Conservation (phyloP, 2,888 invertebrate species). For the Cyrtodaria siliqua region DNA sequence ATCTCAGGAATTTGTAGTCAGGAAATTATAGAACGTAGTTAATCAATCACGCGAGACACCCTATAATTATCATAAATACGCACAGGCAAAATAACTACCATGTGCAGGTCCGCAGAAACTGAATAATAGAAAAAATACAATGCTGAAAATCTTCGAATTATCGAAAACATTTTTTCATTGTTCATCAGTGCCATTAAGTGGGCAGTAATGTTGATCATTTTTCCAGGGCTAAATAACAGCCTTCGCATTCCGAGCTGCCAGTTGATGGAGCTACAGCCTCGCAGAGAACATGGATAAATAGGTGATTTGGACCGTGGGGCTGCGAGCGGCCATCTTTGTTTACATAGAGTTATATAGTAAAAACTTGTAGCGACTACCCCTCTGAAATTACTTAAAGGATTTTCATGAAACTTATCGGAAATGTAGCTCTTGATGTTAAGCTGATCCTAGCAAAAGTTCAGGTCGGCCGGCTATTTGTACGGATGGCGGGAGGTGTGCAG, state of each 20-base stretch:
- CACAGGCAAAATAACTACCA: slow-evolving; percentile 31
- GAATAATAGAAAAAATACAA: slow-evolving; percentile 2
- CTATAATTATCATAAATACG: slow-evolving; percentile 42
- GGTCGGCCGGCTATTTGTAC: no score
- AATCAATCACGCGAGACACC: slow-evolving; percentile 37
- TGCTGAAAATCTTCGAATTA: slow-evolving; percentile 3
- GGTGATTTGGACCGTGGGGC: slow-evolving; percentile 42
- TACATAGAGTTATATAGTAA: no score
- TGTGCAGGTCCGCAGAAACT: slow-evolving; percentile 8
- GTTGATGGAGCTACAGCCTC: not conserved
- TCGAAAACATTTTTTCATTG: not conserved
- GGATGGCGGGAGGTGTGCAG: no score
- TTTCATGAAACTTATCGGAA: no score
- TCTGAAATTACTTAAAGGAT: no score
- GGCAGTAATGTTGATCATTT: not conserved
- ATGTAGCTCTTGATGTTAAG: no score
- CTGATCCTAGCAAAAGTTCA: no score
- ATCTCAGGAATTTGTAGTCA: no score
- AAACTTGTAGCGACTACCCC: no score
- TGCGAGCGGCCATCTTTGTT: no score
- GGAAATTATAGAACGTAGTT: slow-evolving; percentile 3
- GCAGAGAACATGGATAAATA: slow-evolving; percentile 28
- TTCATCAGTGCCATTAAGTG: not conserved
- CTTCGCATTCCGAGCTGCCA: not conserved
- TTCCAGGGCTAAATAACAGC: slow-evolving; percentile 1